phyloP scores from a whole-genome alignment of 2,888 invertebrate species.

The Chironomus riparius region DNA sequence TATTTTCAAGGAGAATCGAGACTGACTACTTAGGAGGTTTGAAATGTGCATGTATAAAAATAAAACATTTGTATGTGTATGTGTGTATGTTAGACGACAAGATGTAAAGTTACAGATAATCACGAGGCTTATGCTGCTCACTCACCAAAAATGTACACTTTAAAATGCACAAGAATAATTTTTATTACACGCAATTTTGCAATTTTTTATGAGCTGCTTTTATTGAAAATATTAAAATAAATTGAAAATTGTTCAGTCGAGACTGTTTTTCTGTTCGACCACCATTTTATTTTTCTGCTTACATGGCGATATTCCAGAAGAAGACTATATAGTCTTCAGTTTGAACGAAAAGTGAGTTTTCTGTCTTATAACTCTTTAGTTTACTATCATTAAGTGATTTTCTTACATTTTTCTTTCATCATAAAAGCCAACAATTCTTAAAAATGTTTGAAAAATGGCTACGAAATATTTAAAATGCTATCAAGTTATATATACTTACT shows the following conservation, averaged over 20 bases:
- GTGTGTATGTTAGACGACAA: background rate
- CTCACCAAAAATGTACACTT: background rate
- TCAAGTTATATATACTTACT: slow-evolving; percentile 46
- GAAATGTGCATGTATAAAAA: background rate
- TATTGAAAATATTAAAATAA: background rate
- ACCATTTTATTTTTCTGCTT: slow-evolving; percentile 26
- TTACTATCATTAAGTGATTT: background rate
- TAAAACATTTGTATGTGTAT: background rate
- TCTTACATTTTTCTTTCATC: background rate
- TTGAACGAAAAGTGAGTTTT: background rate
- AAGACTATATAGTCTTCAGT: background rate
- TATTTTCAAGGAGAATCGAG: background rate
- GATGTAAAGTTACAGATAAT: background rate
- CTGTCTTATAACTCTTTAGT: background rate
- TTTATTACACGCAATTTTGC: background rate
- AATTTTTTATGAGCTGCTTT: background rate
- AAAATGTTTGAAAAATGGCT: too few species aligned
- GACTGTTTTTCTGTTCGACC: background rate
- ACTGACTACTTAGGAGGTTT: background rate
- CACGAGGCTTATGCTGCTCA: background rate
- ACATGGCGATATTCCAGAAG: slow-evolving; percentile 23
- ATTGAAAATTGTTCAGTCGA: background rate
- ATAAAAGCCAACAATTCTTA: background rate
- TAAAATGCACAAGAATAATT: background rate
- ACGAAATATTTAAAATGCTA: background rate